phyloP scores from a whole-genome alignment of 2,888 invertebrate genomes.

The Xylota segnis region DNA sequence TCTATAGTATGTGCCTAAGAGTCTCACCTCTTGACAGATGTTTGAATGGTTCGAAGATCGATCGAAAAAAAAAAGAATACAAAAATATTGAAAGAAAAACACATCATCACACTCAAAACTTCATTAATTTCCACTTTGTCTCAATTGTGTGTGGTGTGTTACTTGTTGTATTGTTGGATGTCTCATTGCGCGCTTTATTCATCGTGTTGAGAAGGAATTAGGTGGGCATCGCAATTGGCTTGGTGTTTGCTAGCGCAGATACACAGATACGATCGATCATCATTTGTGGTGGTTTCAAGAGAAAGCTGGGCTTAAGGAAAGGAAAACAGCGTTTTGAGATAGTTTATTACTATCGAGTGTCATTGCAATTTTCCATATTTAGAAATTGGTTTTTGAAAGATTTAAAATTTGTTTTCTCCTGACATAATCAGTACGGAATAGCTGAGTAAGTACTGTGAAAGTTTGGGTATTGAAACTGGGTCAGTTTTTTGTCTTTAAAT shows the following conservation, averaged over 20 bases:
- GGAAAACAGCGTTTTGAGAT: constrained; percentile 33
- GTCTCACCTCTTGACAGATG: constrained; percentile 72
- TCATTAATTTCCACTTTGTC: constrained; percentile 79
- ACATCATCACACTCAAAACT: constrained; percentile 77
- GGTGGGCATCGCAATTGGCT: constrained; percentile 48
- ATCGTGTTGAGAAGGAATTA: constrained; percentile 34
- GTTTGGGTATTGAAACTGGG: constrained; percentile 10
- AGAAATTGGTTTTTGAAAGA: constrained; percentile 41
- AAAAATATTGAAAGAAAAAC: constrained; percentile 65
- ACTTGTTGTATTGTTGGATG: constrained; percentile 34
- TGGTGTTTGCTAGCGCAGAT: constrained; percentile 3
- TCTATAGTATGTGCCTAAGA: constrained; percentile 53
- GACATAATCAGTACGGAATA: constrained; percentile 12
- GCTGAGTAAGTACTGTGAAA: constrained; percentile 23
- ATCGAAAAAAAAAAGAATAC: constrained; percentile 37
- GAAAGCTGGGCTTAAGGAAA: constrained; percentile 57
- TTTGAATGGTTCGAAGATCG: constrained; percentile 67
- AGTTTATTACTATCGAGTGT: constrained; percentile 43
- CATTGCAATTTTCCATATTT: constrained; percentile 60
- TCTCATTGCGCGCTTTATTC: constrained; percentile 52
- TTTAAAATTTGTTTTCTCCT: constrained; percentile 18
- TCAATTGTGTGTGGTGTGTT: constrained; percentile 74
- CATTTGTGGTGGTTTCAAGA: constrained; percentile 52
- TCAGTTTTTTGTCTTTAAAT: too few species aligned
- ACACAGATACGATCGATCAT: constrained; percentile 58